These are phyloP conservation scores for Cricetomys ansorgei DNA, from an alignment of 2,113 vertebrate genomes.

Conservation along the genomic window DNA sequence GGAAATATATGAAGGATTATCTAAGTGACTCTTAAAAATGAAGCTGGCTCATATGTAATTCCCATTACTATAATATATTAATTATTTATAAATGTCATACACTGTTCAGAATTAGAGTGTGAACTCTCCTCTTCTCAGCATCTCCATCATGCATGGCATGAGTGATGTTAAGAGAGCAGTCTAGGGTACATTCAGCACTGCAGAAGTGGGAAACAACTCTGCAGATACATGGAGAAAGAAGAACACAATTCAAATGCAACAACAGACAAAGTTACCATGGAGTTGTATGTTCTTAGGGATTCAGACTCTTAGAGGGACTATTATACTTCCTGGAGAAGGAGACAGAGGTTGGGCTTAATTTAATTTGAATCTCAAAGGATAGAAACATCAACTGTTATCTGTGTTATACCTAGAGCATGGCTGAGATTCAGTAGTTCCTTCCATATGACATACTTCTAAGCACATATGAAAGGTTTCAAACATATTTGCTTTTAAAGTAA, in stretches of 20 bases:
- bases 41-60: conserved; percentile 1
- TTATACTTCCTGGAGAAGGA: background rate
- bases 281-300: background rate
- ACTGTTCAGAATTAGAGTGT: background rate
- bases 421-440: background rate
- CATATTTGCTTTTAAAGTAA: background rate
- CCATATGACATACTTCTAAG: conserved; percentile 15
- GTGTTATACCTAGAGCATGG: conserved; percentile 34
- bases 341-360: conserved; percentile 46
- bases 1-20: background rate
- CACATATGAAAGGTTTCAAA: conserved; percentile 10
- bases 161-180: background rate
- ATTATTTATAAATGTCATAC: conserved; percentile 59
- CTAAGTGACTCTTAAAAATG: conserved; percentile 5
- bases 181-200: background rate
- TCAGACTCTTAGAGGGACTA: background rate
- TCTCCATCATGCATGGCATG: background rate
- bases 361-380: conserved; percentile 51
- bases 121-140: background rate
- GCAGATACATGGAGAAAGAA: background rate
- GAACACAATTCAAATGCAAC: background rate
- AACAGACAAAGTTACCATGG: background rate
- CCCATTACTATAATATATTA: conserved; percentile 25
- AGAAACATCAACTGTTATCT: conserved; percentile 1
- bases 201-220: background rate